Evolutionary conservation across 1,140 invertebrate genomes (phyloP).

Genomic region (Lasioglossum albipes): DNA sequence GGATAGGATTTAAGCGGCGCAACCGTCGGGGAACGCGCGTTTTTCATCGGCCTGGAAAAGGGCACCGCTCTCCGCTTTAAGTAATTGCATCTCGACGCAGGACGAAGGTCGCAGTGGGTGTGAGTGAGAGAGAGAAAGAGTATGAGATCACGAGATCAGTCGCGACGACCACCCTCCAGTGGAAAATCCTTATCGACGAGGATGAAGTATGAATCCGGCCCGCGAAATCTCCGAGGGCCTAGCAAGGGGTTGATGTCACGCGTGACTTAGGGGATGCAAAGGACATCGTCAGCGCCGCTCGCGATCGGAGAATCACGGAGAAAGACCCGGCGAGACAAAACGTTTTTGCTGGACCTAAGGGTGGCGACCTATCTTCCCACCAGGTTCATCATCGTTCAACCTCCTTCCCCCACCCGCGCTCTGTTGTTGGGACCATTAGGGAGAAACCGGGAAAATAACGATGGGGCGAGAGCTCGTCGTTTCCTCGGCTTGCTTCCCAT

Average conservation of each 20-base stretch:
- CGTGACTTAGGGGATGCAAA: not conserved
- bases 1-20: constrained; percentile 67
- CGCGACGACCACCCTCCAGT: not conserved
- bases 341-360: constrained; percentile 27
- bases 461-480: constrained; percentile 24
- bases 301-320: not conserved
- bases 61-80: constrained; percentile 64
- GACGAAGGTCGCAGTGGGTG: not conserved
- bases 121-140: no score
- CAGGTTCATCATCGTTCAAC: no score
- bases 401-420: not conserved
- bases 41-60: constrained; percentile 66
- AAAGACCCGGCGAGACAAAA: constrained; percentile 27
- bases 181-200: constrained; percentile 29
- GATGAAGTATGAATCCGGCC: not conserved
- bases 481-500: constrained; percentile 22
- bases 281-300: not conserved
- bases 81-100: constrained; percentile 69
- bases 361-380: not conserved
- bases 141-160: no score
- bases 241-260: no score
- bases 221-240: not conserved
- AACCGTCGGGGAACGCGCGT: constrained; percentile 63
- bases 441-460: constrained; percentile 54
- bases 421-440: constrained; percentile 2